phyloP scores from a whole-genome alignment of 2,888 invertebrate species.

The Dynastes maya region DNA sequence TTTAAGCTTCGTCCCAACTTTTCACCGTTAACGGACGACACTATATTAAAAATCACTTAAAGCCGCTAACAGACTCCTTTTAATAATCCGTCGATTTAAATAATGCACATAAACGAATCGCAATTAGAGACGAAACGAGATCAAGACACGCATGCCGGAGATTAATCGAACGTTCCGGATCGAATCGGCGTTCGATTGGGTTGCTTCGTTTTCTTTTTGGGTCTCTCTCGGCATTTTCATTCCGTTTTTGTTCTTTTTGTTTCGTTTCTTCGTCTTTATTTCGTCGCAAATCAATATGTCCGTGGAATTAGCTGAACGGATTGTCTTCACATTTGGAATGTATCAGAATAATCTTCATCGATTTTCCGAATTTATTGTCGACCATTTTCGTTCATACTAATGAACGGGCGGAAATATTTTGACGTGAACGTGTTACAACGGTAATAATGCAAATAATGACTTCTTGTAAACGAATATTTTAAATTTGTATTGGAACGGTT shows the following conservation, averaged over 20 bases:
- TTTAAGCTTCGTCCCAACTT: constrained; percentile 36
- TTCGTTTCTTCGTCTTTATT: constrained; percentile 34
- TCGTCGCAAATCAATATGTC: constrained; percentile 48
- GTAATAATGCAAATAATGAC: constrained; percentile 45
- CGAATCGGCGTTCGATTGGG: constrained; percentile 35
- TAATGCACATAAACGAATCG: constrained; percentile 47
- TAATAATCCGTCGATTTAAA: constrained; percentile 46
- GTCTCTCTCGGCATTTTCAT: neutral
- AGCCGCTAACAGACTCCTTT: constrained; percentile 38
- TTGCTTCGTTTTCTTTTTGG: constrained; percentile 27
- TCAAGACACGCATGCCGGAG: constrained; percentile 47
- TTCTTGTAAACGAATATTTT: constrained; percentile 43
- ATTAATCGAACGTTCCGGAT: constrained; percentile 42
- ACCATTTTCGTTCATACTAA: constrained; percentile 37
- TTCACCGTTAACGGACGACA: constrained; percentile 43
- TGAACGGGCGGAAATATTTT: constrained; percentile 49
- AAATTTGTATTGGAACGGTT: neutral
- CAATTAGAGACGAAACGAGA: constrained; percentile 47
- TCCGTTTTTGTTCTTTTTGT: neutral
- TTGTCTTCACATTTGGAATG: constrained; percentile 44
- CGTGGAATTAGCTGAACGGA: constrained; percentile 45
- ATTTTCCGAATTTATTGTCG: constrained; percentile 41
- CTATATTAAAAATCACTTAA: constrained; percentile 46
- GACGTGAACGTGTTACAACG: constrained; percentile 42
- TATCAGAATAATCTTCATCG: constrained; percentile 44